Evolutionary conservation across 2,113 vertebrate genomes (phyloP).

Genomic region (Eubucco bourcierii): DNA sequence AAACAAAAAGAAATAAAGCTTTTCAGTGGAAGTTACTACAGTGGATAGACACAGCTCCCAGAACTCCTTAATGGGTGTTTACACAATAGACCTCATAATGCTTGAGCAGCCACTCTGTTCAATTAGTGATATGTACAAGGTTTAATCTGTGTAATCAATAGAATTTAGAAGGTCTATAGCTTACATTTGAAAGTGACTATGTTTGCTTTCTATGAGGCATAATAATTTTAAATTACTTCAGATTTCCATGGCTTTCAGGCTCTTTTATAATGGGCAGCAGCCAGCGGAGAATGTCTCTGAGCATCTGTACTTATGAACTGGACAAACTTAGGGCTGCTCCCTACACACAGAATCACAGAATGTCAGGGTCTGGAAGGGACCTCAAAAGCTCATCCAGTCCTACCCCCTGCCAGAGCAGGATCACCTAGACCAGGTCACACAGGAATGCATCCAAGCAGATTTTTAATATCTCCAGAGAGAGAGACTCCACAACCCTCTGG

Average conservation of each 20-base stretch:
- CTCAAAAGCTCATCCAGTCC: too few relatives aligned
- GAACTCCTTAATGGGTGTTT: not conserved
- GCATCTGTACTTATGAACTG: not conserved
- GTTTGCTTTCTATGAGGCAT: not conserved
- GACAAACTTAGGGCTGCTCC: not conserved
- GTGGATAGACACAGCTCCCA: not conserved
- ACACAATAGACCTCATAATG: not conserved
- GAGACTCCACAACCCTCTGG: too few relatives aligned
- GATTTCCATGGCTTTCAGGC: not conserved
- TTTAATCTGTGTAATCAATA: conserved; percentile 8
- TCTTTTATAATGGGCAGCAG: not conserved
- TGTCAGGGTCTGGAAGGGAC: too few relatives aligned
- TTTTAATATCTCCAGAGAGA: too few relatives aligned
- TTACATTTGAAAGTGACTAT: not conserved
- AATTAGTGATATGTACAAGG: not conserved
- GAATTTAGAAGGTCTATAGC: not conserved
- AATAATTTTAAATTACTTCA: not conserved
- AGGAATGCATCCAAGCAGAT: too few relatives aligned
- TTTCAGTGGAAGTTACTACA: not conserved
- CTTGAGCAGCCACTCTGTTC: not conserved
- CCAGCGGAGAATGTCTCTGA: not conserved
- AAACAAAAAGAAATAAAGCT: not conserved
- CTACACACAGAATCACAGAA: not conserved
- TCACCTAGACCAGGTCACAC: too few relatives aligned
- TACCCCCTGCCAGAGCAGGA: too few relatives aligned